A percentile compares a stretch with the other conserved stretches of the same genome.
Conservation (phyloP, 2,113 vertebrate species). For the Terrapene triunguis region DNA sequence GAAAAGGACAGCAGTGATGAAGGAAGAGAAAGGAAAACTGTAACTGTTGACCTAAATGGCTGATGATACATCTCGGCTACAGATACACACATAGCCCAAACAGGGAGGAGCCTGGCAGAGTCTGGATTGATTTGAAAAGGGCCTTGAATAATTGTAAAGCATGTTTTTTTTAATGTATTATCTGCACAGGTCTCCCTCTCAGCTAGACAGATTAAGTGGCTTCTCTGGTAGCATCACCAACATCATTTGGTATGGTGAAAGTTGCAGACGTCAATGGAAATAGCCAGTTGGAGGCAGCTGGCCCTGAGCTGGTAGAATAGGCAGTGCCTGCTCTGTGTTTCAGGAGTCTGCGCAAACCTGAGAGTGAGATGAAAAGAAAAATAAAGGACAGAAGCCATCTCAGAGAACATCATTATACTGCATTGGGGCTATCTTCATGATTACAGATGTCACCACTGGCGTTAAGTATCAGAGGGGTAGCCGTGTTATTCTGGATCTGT, state of each 20-base stretch:
- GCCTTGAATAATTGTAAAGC: neutral
- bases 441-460: no score
- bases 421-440: no score
- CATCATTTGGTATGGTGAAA: neutral
- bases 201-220: neutral
- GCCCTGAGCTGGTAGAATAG: no score
- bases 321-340: neutral
- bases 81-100: neutral
- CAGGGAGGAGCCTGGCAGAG: neutral
- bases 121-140: neutral
- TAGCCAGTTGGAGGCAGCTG: no score
- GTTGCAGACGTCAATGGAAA: neutral
- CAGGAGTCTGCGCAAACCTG: no score
- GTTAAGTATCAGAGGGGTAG: no score
- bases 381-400: neutral
- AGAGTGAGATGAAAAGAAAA: neutral
- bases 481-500: no score
- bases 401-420: neutral
- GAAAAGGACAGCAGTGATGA: neutral
- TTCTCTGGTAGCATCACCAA: neutral
- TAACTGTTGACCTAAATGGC: neutral
- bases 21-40: neutral
- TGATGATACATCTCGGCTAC: neutral
- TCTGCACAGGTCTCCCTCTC: neutral
- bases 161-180: neutral